A percentile compares a stretch with the other conserved stretches of the same genome.
phyloP scores from a whole-genome alignment of 2,888 invertebrate species.

The Anticlea derivata region DNA sequence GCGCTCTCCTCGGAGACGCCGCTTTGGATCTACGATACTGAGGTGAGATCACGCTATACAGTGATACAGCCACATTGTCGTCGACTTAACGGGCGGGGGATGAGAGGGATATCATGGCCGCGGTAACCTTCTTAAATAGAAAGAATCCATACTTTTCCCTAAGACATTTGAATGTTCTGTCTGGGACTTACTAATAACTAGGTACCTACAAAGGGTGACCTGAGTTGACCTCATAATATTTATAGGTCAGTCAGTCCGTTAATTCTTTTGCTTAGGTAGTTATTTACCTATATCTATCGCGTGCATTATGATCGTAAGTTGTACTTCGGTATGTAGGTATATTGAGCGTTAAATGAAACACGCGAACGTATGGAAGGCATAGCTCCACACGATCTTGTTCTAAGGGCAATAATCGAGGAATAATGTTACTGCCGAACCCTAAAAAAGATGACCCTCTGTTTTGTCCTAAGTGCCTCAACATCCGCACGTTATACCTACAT shows the following conservation, averaged over 20 bases:
- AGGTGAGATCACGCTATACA: slow-evolving; percentile 83
- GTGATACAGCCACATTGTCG: too few relatives aligned
- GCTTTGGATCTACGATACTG: slow-evolving; percentile 92
- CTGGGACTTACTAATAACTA: not conserved
- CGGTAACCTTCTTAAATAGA: too few relatives aligned
- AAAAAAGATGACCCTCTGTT: too few relatives aligned
- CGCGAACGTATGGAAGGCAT: slow-evolving; percentile 6
- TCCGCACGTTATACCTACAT: too few relatives aligned
- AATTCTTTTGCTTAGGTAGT: not conserved
- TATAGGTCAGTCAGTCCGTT: slow-evolving; percentile 1
- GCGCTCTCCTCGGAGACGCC: slow-evolving; percentile 92
- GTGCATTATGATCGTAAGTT: slow-evolving; percentile 7
- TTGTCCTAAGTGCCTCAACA: too few relatives aligned
- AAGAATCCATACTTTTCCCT: not conserved
- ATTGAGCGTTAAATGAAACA: not conserved
- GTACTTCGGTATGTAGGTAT: not conserved
- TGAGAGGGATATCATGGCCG: too few relatives aligned
- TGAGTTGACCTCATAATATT: not conserved
- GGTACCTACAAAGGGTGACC: slow-evolving; percentile 1
- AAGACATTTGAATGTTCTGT: not conserved
- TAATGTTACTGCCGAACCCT: not conserved
- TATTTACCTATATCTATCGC: slow-evolving; percentile 1
- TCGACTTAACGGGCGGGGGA: too few relatives aligned
- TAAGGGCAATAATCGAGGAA: not conserved
- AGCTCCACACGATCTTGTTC: not conserved